Percentiles rank a stretch among this genome's conserved stretches.
phyloP scores from a whole-genome alignment of 1,140 invertebrate species.

The Frieseomelitta varia region DNA sequence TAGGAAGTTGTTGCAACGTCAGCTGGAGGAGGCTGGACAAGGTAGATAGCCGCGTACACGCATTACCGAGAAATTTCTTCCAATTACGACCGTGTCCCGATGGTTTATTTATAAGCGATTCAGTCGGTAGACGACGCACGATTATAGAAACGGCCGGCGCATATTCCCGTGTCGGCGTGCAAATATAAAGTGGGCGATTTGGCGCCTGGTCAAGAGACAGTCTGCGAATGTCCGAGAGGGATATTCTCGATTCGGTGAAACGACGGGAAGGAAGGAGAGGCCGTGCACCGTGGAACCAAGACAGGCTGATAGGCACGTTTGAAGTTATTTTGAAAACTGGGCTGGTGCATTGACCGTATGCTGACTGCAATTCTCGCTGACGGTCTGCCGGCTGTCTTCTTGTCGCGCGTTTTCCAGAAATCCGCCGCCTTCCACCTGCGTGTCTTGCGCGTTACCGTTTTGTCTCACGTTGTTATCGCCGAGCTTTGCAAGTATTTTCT shows the following conservation, averaged over 20 bases:
- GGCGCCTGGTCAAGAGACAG: constrained; percentile 72
- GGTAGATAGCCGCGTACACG: background rate
- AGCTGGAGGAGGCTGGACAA: background rate
- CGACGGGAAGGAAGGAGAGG: constrained; percentile 7
- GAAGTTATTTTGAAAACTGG: constrained; percentile 74
- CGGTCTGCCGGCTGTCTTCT: constrained; percentile 32
- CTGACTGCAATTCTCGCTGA: constrained; percentile 20
- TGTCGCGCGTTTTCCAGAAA: constrained; percentile 17
- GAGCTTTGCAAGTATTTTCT: background rate
- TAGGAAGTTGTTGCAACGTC: background rate
- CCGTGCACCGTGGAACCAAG: background rate
- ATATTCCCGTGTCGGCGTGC: constrained; percentile 54
- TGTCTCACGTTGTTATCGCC: background rate
- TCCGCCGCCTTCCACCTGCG: constrained; percentile 11
- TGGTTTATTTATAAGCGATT: constrained; percentile 50
- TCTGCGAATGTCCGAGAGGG: constrained; percentile 67
- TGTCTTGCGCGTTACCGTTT: background rate
- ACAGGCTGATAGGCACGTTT: constrained; percentile 23
- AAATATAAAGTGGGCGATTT: constrained; percentile 69
- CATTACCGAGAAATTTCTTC: constrained; percentile 12
- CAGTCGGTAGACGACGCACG: constrained; percentile 42
- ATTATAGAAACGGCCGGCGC: constrained; percentile 56
- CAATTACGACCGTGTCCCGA: background rate
- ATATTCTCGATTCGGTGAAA: constrained; percentile 72
- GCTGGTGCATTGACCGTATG: constrained; percentile 75